Evolutionary conservation across 2,888 invertebrate species (phyloP), one percentile per base, ranked within the genome.

Genomic region (Parasteatoda lunata): DNA sequence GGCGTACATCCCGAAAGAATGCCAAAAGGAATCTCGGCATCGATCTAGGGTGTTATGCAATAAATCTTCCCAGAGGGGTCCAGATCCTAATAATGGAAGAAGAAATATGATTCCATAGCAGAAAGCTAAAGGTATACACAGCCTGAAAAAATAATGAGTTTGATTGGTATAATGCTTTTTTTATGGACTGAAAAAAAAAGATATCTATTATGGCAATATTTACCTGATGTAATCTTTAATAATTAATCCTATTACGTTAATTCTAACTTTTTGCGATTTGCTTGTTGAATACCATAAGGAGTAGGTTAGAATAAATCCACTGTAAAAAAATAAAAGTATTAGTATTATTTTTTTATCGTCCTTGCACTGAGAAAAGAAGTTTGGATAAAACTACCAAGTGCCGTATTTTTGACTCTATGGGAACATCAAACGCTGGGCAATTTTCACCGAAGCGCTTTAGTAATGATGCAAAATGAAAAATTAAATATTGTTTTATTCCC

Each of bases 41-140:
- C 65, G 51, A 1, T 71, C 45, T 7, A 77, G 52, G 4, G 72
- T 49, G 0, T n/a, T 68, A 48, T 65, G 68, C 7, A 87, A 9
- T 7, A 87, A 13, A 52, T 87, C 87, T 11, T 72, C 73, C 87
- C 87, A 87, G 45, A 87, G 78, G 5, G 87, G 87, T 5, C 87
- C 87, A 11, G 81, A 77, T 5, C 75, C 87, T 15, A 77, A 15
- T 11, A 82, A 45, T 1, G 87, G 87, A 5, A 87, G 69, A 8
- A 87, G 47, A n/a, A 82, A 47, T 7, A 64, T 72, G 11, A 87
- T 52, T 11, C 87, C 87, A 9, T 75, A 68, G 54, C 65, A 77
- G 7, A 87, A 7, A 48, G 82, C 64, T 4, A 87, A 51, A 7
- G 87, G 87, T 13, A 87, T 15, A 45, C 77, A 77, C 48, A 87